Base-by-base conservation (phyloP, 2,797 vertebrate species). In the Buceros bicornis region DNA sequence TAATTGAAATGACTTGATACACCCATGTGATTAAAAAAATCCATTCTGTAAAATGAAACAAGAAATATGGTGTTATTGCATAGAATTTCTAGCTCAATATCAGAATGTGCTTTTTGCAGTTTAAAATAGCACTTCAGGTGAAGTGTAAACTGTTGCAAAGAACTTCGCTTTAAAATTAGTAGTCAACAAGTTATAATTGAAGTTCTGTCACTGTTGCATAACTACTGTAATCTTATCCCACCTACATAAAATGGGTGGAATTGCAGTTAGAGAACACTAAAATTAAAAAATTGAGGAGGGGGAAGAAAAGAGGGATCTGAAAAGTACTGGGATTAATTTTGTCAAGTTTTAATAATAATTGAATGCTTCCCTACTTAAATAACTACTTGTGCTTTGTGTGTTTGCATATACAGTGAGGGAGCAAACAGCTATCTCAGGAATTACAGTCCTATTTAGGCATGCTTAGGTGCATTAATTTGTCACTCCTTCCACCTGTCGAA, bases 201-300 rank as follows among this genome's bases (percentile, higher is more conserved):
- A 86, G 87, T 95, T 91, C 92, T 96, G 95, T 96, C 83, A 93
- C 54, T 97, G 94, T 96, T 96, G 87, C 90, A 14, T 92, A 95
- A 90, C 91, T 95, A 21, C 73, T 89, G 77, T 90, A 88, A 93
- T 95, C 86, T 94, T 82, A 91, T 94, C 90, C 86, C 89, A 94
- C 96, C 95, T 86, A 91, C 87, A 66, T 77, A 77, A 94, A 90
- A 95, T 82, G 93, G 93, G 95, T 93, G 91, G 91, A 94, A 91
- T 53, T 90, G 71, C 33, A 88, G 90, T 91, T 86, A 94, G 54
- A 95, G 95, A 96, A 94, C 82, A 91, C 87, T 95, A 91, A 95
- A 94, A 93, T 93, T 94, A 93, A 96, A 79, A 88, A 94, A 95
- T 21, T 96, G 90, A 82, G 83, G 92, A 95, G 95, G 89, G 91